A percentile compares a stretch with the other conserved stretches of the same genome.
These are phyloP conservation scores for Ellobium chinense DNA, from an alignment of 2,888 invertebrate genomes.

Conservation along the genomic window DNA sequence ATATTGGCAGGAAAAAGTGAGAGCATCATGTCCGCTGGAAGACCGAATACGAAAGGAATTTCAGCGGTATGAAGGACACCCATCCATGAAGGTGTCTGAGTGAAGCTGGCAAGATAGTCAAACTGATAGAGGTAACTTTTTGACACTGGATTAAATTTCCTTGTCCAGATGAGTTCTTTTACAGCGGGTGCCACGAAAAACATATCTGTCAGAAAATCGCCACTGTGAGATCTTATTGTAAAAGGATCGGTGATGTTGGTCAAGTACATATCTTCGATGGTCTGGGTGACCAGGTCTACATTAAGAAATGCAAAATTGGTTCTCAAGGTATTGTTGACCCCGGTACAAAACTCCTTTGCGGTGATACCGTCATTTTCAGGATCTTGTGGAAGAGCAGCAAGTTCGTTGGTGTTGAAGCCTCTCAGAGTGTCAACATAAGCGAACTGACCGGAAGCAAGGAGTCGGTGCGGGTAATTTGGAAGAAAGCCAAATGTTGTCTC, in stretches of 20 bases:
- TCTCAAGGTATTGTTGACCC: background rate
- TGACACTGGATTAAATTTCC: background rate
- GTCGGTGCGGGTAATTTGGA: background rate
- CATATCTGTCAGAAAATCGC: background rate
- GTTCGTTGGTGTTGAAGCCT: conserved; percentile 1
- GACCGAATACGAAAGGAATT: background rate
- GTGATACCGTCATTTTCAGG: background rate
- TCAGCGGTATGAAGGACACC: background rate
- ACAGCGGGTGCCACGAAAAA: background rate
- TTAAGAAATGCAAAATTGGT: background rate
- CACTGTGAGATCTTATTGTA: background rate
- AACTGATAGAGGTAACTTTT: conserved; percentile 8
- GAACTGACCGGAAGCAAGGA: background rate
- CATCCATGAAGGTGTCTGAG: background rate
- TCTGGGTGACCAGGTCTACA: no score
- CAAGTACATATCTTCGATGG: background rate
- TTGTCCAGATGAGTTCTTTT: background rate
- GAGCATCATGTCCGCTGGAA: background rate
- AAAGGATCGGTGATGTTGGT: background rate
- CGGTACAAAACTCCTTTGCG: background rate
- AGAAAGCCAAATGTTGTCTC: background rate
- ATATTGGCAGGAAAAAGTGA: no score
- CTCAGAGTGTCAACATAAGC: background rate
- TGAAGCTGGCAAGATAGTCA: background rate
- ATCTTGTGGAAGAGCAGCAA: background rate